A percentile compares a stretch with the other conserved stretches of the same genome.
phyloP scores from a whole-genome alignment of 2,113 vertebrate genomes.

The Physeter macrocephalus region DNA sequence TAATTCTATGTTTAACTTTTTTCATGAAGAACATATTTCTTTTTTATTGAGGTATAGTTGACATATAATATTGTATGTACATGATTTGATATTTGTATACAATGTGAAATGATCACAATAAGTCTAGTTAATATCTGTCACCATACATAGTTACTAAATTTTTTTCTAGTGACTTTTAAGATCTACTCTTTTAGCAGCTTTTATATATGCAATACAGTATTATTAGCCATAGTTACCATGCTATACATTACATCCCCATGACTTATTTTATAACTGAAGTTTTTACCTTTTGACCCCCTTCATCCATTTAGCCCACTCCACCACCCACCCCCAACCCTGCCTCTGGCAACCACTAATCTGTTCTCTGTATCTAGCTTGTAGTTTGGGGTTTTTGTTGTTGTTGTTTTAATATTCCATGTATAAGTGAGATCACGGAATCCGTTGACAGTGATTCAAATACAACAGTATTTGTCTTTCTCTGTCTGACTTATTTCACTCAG shows the following conservation, averaged over 20 bases:
- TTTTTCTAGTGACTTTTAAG: not conserved
- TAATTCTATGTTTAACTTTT: not conserved
- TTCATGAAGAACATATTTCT: not conserved
- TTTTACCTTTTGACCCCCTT: not conserved
- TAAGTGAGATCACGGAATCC: not conserved
- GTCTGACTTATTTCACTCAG: not conserved
- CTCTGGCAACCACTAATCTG: not conserved
- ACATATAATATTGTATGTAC: not conserved
- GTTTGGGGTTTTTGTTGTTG: not conserved
- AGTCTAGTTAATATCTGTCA: not conserved
- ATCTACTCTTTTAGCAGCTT: not conserved
- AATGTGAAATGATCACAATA: not conserved
- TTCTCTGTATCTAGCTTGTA: not conserved
- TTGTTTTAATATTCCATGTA: not conserved
- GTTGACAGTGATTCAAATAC: too few relatives aligned
- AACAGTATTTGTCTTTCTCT: not conserved
- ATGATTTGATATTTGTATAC: not conserved
- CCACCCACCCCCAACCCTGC: not conserved
- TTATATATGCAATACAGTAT: not conserved
- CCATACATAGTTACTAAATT: not conserved
- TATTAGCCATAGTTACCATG: not conserved
- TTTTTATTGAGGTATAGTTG: not conserved
- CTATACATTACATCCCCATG: not conserved
- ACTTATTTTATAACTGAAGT: not conserved
- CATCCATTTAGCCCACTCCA: not conserved